Evolutionary conservation across 2,113 vertebrate genomes (phyloP).

Genomic region (Notiomystis cincta): DNA sequence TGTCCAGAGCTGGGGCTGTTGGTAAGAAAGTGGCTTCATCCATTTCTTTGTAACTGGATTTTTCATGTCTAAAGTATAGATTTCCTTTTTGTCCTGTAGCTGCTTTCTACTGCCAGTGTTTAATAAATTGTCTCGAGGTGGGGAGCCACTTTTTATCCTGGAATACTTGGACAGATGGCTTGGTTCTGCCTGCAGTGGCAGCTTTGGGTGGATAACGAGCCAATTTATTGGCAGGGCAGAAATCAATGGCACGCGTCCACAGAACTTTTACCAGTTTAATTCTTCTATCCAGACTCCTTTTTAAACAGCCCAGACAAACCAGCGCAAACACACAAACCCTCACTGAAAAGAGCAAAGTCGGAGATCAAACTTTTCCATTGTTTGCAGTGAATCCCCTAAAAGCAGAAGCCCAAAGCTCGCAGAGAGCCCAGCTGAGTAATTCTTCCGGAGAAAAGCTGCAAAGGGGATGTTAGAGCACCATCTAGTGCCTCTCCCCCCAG

Average conservation of each 20-base stretch:
- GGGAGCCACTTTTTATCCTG: background rate
- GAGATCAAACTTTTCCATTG: background rate
- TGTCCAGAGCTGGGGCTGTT: background rate
- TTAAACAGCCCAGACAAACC: background rate
- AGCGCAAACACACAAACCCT: background rate
- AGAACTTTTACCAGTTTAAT: background rate
- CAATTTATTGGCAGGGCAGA: background rate
- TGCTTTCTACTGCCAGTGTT: background rate
- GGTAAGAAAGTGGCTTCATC: background rate
- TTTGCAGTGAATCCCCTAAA: background rate
- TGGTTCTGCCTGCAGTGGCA: background rate
- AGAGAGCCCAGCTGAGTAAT: background rate
- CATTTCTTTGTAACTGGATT: background rate
- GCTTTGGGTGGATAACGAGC: background rate
- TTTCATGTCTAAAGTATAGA: background rate
- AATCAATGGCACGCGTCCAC: background rate
- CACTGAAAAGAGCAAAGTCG: background rate
- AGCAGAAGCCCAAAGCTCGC: background rate
- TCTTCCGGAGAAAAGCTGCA: background rate
- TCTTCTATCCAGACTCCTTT: background rate
- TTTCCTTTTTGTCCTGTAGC: background rate
- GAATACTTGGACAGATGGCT: background rate
- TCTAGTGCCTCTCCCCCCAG: background rate
- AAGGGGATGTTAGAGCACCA: slow-evolving; percentile 3
- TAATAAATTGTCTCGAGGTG: background rate